Percentiles rank a stretch among this genome's conserved stretches.
These are phyloP conservation scores for Austrolebias charrua DNA, from an alignment of 2,797 vertebrate genomes.

Conservation along the genomic window DNA sequence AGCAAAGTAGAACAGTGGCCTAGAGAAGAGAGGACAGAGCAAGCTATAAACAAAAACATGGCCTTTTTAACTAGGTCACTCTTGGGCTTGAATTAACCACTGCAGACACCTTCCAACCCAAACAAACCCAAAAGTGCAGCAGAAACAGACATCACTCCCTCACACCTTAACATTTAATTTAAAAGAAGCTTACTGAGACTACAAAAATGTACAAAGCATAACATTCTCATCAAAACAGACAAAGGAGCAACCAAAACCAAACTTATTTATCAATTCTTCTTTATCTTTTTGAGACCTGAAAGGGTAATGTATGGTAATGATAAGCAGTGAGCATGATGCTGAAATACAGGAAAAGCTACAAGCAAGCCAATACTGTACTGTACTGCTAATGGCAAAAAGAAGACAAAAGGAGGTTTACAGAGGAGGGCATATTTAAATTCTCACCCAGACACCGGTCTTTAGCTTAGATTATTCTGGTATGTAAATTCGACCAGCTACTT, in stretches of 20 bases:
- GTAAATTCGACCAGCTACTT: conserved; percentile 9
- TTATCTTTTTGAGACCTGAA: conserved; percentile 32
- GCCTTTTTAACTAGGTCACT: conserved; percentile 59
- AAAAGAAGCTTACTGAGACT: conserved; percentile 15
- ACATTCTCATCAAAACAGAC: conserved; percentile 44
- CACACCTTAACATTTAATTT: conserved; percentile 24
- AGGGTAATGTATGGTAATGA: conserved; percentile 65
- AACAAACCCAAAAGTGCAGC: conserved; percentile 24
- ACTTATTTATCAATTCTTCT: conserved; percentile 36
- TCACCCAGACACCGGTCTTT: conserved; percentile 8
- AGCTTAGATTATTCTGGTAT: conserved; percentile 15
- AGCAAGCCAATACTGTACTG: conserved; percentile 38
- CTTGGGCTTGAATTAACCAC: conserved; percentile 31
- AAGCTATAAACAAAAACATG: conserved; percentile 57
- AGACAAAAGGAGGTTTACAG: not conserved
- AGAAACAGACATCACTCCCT: conserved; percentile 36
- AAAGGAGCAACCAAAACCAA: conserved; percentile 19
- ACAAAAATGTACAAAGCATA: conserved; percentile 25
- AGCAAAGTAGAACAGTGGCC: conserved; percentile 72
- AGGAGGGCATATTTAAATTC: conserved; percentile 16
- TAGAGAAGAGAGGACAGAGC: conserved; percentile 68
- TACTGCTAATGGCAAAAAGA: conserved; percentile 19
- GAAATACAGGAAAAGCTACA: conserved; percentile 39
- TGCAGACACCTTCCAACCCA: conserved; percentile 31
- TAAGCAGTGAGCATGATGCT: conserved; percentile 43